Conservation (phyloP, 2,113 vertebrate genomes). For the Arenaria interpres region DNA sequence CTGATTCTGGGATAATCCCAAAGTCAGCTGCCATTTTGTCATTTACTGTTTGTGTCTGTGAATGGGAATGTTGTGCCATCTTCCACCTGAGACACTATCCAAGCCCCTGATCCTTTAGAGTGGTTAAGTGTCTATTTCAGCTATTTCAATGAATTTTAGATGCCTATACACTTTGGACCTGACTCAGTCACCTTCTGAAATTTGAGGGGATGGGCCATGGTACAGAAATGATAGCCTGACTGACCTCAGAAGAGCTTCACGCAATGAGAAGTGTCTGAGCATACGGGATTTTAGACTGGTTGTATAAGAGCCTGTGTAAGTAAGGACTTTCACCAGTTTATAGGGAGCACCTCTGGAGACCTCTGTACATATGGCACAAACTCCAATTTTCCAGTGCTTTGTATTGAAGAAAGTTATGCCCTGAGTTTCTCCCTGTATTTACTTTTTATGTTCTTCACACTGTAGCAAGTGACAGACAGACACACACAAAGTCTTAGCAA, state of each 20-base stretch:
- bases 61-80: not conserved
- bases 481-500: not conserved
- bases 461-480: not conserved
- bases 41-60: not conserved
- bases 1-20: not conserved
- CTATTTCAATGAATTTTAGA: not conserved
- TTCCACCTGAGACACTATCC: not conserved
- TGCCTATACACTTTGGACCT: not conserved
- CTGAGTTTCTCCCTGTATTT: not conserved
- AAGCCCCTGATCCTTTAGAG: not conserved
- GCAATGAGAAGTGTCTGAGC: not conserved
- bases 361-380: not conserved
- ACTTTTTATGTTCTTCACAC: not conserved
- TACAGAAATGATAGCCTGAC: not conserved
- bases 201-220: not conserved
- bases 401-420: not conserved
- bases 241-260: not conserved
- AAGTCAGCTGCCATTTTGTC: not conserved
- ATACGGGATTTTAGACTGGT: not conserved
- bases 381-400: not conserved
- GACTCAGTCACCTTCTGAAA: not conserved
- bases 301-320: not conserved
- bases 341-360: not conserved
- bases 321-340: not conserved
- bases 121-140: not conserved